Base-by-base conservation (phyloP, 1,140 invertebrate genomes). In the Augochlora pura region DNA sequence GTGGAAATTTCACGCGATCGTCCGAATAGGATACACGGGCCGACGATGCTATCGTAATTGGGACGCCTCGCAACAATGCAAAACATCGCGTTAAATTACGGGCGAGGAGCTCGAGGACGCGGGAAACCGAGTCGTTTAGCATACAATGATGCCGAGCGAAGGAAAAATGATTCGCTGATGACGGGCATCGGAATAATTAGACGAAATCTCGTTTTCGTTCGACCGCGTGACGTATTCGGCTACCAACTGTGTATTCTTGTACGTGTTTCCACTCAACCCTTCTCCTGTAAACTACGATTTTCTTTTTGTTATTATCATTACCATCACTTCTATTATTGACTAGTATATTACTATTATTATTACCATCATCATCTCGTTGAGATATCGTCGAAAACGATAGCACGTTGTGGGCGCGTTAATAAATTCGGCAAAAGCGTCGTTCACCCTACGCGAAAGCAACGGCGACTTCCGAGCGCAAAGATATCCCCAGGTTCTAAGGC, bases 1-100 rank as follows among this genome's bases (percentile, higher is more conserved):
- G 77, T 84, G 81, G 74, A 87, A 87, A 88, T 88, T 75, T 82
- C 76, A 63, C 63, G 83, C 77, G 80, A 80, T 84, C 46, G 27
- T 76, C 25, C 52, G 9, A 23, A 69, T n/a, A 32, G 57, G 59
- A 64, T 49, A 54, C 69, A 54, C 25, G 67, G 68, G 18, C 16
- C 64, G 39, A 70, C 60, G 49, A 78, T 18, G 39, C 49, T 65
- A 54, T 59, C 49, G 52, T 78, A 78, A 78, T 78, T 57, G 65
- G 38, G 38, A 73, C 59, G 49, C 32, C 32, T 65, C 21, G 62
- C 25, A 46, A 65, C 73, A 59, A 65, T 16, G 49, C 68, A 1
- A 57, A 71, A 6, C n/a, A 46, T 65, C 62, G 62, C 49, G 25
- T 63, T 54, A 27, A 77, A 71, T 63, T 27, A 42, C 42, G 10